phyloP scores from a whole-genome alignment of 2,797 vertebrate genomes.

The Ctenosaura bakeri region DNA sequence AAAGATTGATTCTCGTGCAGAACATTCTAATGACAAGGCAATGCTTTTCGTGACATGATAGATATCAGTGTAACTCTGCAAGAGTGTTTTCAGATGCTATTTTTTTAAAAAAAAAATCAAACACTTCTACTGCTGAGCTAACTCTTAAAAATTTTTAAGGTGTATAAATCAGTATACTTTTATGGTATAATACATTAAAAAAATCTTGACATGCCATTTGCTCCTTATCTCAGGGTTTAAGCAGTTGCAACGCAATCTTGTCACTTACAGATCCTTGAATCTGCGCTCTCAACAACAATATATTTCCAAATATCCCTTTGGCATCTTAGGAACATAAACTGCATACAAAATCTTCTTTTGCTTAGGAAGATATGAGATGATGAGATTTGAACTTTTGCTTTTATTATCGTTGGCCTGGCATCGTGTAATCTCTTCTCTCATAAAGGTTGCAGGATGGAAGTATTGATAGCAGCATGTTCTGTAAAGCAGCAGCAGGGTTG shows the following conservation, averaged over 20 bases:
- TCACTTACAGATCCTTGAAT: conserved; percentile 8
- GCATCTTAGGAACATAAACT: neutral
- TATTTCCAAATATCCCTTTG: neutral
- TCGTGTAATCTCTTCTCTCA: neutral
- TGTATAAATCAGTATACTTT: neutral
- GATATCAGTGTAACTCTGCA: neutral
- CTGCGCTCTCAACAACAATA: neutral
- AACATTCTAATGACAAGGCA: neutral
- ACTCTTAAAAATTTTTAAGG: neutral
- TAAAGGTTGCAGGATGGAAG: conserved; percentile 2
- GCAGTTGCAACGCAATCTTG: neutral
- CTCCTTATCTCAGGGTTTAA: conserved; percentile 2
- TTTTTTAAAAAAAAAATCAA: neutral
- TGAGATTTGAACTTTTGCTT: conserved; percentile 23
- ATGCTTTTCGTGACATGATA: neutral
- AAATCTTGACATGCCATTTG: neutral
- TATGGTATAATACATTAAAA: neutral
- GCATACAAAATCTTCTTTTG: neutral
- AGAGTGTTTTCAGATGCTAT: neutral
- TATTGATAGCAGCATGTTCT: neutral
- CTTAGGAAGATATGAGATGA: neutral
- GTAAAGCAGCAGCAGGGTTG: neutral
- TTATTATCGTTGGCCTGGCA: neutral
- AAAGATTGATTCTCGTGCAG: neutral
- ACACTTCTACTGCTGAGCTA: neutral